Base-by-base conservation (phyloP, 2,888 invertebrate genomes). In the Myopa testacea region DNA sequence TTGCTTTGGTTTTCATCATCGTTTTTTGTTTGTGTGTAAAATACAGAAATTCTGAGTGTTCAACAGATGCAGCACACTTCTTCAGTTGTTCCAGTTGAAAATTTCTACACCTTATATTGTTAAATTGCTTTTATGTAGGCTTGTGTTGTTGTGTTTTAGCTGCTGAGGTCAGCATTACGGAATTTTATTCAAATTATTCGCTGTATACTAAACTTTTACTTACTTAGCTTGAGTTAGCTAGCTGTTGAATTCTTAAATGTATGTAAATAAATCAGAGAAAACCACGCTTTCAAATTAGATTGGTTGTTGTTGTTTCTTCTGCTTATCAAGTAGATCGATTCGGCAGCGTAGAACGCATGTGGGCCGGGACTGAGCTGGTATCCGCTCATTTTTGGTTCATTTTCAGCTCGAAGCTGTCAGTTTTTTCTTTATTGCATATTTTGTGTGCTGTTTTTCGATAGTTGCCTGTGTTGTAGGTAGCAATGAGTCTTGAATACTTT, bases 341-440 rank as follows among this genome's bases (percentile, higher is more conserved):
- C 50, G 63, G 74, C 19, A 74, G 40, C 19, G n/a, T 60, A 19
- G 50, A 58, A 45, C 55, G 67, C 50, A 77, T 68, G 77, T 77
- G 77, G 77, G 77, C 14, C 10, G 45, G 77, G 77, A 73, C 14
- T 45, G 45, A 68, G 68, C 70, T 60, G 68, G 62, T 68, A 73
- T 77, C 73, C 77, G 77, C 62, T 67, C 45, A n/a, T 60, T 40
- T 60, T 72, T 72, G 58, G 60, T 60, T 60, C 60, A 60, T 60
- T 60, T n/a, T n/a, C n/a, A n/a, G n/a, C n/a, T 26, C 6, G 14
- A 63, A 65, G 34, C 40, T 67, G n/a, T 52, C n/a, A 38, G 19
- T 55, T 68, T 60, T 52, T 7, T 63, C 62, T 73, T 68, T 10
- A n/a, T 68, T 68, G n/a, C n/a, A n/a, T 4, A 34, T 8, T 38